These are phyloP conservation scores for Eulemur rubriventer DNA, from an alignment of 2,797 vertebrate species.

Conservation along the genomic window DNA sequence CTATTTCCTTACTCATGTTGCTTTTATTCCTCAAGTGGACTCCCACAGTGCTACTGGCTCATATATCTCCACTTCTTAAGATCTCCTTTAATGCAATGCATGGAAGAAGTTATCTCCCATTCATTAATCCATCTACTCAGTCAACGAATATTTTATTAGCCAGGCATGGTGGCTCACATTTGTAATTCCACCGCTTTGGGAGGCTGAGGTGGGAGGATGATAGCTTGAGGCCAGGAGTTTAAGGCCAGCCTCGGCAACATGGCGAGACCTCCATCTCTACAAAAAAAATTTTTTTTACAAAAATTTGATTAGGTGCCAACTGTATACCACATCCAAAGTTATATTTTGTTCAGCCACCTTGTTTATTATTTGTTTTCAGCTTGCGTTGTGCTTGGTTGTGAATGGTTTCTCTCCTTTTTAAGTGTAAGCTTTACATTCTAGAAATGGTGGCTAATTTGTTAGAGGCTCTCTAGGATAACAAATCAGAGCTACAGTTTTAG, in stretches of 20 bases:
- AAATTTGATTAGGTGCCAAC: background rate
- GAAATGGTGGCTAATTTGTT: background rate
- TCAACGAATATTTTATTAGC: background rate
- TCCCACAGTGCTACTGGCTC: background rate
- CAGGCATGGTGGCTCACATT: no score
- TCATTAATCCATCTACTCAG: background rate
- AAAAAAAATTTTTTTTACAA: background rate
- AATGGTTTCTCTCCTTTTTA: background rate
- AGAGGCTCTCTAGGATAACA: background rate
- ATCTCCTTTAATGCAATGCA: background rate
- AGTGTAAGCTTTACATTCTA: background rate
- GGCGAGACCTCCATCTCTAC: background rate
- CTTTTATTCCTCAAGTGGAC: background rate
- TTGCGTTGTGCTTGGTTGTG: background rate
- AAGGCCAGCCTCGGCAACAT: background rate
- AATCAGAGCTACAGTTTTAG: background rate
- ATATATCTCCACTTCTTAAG: background rate
- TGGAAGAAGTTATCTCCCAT: background rate
- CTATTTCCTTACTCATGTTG: background rate
- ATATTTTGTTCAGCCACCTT: background rate
- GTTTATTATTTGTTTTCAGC: background rate
- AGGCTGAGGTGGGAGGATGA: background rate
- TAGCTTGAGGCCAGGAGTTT: background rate
- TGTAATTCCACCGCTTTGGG: background rate
- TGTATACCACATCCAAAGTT: background rate